phyloP scores from a whole-genome alignment of 64 coral and sea anemone genomes.

The Montipora sp. region DNA sequence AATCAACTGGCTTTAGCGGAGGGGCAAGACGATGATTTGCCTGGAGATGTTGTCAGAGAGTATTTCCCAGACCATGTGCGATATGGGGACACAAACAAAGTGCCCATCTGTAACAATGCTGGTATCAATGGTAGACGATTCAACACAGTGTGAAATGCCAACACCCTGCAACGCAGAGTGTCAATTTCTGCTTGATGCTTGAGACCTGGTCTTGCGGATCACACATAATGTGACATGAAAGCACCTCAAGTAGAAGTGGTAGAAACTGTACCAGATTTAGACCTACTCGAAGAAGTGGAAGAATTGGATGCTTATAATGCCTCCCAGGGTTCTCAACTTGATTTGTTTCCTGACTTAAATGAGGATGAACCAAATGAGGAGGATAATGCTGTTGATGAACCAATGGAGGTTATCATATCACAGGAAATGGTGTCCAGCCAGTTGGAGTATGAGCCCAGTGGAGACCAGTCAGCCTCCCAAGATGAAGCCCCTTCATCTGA shows the following conservation, averaged over 20 bases:
- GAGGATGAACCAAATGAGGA: background rate
- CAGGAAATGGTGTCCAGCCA: background rate
- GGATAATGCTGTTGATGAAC: background rate
- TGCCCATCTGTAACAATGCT: too few relatives aligned
- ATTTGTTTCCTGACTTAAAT: background rate
- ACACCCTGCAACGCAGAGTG: background rate
- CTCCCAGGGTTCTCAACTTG: background rate
- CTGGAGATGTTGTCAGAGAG: too few relatives aligned
- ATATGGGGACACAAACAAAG: too few relatives aligned
- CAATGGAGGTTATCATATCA: background rate
- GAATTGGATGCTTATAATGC: background rate
- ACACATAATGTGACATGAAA: too few relatives aligned
- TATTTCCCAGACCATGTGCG: too few relatives aligned
- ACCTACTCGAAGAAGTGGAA: background rate
- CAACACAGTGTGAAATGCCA: background rate
- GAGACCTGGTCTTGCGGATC: too few relatives aligned
- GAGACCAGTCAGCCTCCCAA: background rate
- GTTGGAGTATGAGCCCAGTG: background rate
- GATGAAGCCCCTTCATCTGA: background rate
- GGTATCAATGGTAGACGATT: background rate
- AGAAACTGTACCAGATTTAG: background rate
- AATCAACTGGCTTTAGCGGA: too few relatives aligned
- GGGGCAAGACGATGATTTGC: too few relatives aligned
- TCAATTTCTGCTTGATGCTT: background rate
- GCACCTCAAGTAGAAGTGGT: too few relatives aligned